phyloP scores from a whole-genome alignment of 2,113 vertebrate genomes.

The Sterna hirundo region DNA sequence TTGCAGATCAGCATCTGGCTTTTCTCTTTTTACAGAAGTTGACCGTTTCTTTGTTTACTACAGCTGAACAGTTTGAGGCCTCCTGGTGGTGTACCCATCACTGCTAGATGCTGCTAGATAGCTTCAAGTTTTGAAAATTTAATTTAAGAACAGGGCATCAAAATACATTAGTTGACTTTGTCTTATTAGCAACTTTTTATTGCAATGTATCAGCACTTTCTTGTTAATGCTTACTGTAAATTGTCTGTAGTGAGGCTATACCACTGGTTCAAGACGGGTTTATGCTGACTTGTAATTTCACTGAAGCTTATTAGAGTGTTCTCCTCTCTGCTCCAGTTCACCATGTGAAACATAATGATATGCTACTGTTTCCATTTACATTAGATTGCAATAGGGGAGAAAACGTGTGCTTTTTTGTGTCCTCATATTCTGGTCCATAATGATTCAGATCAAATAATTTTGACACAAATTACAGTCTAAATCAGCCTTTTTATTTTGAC shows the following conservation, averaged over 20 bases:
- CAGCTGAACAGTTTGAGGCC: background rate
- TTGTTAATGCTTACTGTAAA: background rate
- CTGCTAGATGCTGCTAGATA: background rate
- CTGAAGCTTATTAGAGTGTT: background rate
- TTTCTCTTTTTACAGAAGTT: background rate
- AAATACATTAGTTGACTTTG: background rate
- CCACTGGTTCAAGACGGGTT: background rate
- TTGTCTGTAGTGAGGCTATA: background rate
- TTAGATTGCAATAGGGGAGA: background rate
- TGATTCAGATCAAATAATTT: background rate
- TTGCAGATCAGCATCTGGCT: background rate
- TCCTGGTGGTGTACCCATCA: background rate
- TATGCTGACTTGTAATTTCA: background rate
- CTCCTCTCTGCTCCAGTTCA: background rate
- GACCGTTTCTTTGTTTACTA: background rate
- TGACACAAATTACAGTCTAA: background rate
- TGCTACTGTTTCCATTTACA: background rate
- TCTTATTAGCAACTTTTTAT: background rate
- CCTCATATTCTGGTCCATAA: background rate
- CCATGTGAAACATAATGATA: background rate
- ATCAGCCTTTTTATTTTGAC: background rate
- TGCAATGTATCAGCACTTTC: slow-evolving; percentile 20
- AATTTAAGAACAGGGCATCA: background rate
- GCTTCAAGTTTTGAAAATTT: background rate
- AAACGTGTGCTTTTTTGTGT: background rate